Conservation (phyloP, 2,113 vertebrate genomes). For the Engystomops pustulosus region DNA sequence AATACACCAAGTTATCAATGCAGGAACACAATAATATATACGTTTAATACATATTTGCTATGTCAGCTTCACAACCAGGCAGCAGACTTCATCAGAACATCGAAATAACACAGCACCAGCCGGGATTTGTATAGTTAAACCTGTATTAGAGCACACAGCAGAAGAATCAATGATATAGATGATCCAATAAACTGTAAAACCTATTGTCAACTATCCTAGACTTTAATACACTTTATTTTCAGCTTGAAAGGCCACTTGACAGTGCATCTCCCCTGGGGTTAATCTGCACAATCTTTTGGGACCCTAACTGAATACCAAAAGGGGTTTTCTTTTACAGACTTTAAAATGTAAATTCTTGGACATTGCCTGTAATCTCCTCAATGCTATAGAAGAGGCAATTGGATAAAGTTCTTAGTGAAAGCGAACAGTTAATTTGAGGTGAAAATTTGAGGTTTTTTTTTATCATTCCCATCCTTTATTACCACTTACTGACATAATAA, state of each 20-base stretch:
- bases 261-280: conserved; percentile 53
- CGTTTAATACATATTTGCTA: too few relatives aligned
- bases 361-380: conserved; percentile 25
- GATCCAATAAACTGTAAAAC: conserved; percentile 51
- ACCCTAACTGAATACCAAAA: conserved; percentile 51
- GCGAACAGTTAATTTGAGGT: background rate
- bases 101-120: background rate
- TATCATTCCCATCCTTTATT: background rate
- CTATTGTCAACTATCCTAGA: conserved; percentile 15
- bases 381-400: conserved; percentile 23
- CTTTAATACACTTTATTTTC: conserved; percentile 50
- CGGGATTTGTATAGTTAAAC: background rate
- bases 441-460: background rate
- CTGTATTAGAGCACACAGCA: background rate
- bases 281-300: conserved; percentile 45
- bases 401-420: background rate
- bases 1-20: too few relatives aligned
- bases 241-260: conserved; percentile 48
- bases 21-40: too few relatives aligned
- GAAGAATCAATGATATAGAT: background rate
- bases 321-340: conserved; percentile 50
- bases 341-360: conserved; percentile 51
- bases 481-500: too few relatives aligned
- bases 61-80: too few relatives aligned
- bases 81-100: background rate